Evolutionary conservation across 2,113 vertebrate genomes (phyloP).

Genomic region (Thamnaconus septentrionalis): DNA sequence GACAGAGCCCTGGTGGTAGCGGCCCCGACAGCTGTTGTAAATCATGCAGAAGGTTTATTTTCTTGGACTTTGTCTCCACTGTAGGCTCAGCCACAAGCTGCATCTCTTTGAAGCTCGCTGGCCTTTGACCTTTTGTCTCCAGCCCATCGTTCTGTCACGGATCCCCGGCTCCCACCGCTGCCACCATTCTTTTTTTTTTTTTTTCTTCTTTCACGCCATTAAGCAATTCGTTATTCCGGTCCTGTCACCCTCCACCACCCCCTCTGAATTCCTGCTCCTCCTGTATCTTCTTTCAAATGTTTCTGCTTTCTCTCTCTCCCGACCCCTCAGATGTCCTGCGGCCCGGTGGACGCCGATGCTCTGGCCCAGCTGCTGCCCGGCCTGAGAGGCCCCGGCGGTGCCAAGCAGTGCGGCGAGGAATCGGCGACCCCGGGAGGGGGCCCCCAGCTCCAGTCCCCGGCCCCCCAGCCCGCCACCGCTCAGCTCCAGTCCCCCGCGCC

Average conservation of each 20-base stretch:
- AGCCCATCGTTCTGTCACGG: neutral
- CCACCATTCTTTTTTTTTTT: neutral
- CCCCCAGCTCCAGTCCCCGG: conserved; percentile 54
- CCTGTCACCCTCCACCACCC: neutral
- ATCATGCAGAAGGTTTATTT: conserved; percentile 50
- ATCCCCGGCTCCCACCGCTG: too few relatives aligned
- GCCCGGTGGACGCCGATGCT: conserved; percentile 80
- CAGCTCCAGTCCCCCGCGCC: conserved; percentile 54
- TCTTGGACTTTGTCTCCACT: conserved; percentile 56
- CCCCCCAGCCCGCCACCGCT: conserved; percentile 29
- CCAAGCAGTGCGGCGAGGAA: conserved; percentile 62
- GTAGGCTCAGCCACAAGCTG: conserved; percentile 43
- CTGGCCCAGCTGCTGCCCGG: conserved; percentile 85
- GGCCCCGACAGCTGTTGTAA: conserved; percentile 35
- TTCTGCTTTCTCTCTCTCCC: conserved; percentile 11
- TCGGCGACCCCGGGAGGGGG: conserved; percentile 42
- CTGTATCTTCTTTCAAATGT: neutral
- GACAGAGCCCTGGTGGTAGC: conserved; percentile 6
- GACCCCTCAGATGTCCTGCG: conserved; percentile 66
- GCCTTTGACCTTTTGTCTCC: conserved; percentile 41
- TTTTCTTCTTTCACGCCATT: conserved; percentile 4
- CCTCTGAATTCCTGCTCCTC: neutral
- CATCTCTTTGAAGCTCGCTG: conserved; percentile 52
- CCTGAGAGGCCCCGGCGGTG: conserved; percentile 78
- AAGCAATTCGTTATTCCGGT: conserved; percentile 4